phyloP scores from a whole-genome alignment of 2,113 vertebrate species.

The Poeciliopsis prolifica region DNA sequence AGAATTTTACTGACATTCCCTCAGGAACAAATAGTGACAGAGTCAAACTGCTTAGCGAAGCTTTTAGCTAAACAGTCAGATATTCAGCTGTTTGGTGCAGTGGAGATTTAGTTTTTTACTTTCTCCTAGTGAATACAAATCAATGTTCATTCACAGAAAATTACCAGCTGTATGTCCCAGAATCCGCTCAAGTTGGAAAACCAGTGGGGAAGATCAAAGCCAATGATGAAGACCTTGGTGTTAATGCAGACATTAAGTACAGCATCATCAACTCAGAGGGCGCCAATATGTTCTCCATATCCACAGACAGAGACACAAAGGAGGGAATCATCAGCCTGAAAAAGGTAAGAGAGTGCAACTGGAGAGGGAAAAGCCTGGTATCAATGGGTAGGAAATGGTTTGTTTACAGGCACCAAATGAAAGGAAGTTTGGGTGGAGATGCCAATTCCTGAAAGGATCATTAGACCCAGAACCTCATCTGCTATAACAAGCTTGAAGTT shows the following conservation, averaged over 20 bases:
- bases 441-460: too few relatives aligned
- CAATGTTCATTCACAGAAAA: slow-evolving; percentile 82
- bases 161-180: slow-evolving; percentile 95
- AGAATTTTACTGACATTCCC: slow-evolving; percentile 60
- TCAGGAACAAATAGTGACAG: slow-evolving; percentile 45
- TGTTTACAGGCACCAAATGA: background rate
- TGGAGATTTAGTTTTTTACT: background rate
- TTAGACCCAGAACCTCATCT: too few relatives aligned
- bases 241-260: slow-evolving; percentile 95
- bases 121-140: slow-evolving; percentile 10
- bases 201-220: slow-evolving; percentile 98
- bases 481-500: too few relatives aligned
- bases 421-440: too few relatives aligned
- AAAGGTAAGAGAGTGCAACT: slow-evolving; percentile 80
- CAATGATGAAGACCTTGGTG: slow-evolving; percentile 91
- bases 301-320: slow-evolving; percentile 90
- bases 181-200: slow-evolving; percentile 93
- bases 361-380: background rate
- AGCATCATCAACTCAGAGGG: slow-evolving; percentile 94
- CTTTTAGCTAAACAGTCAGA: slow-evolving; percentile 30
- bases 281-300: slow-evolving; percentile 88
- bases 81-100: background rate
- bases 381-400: background rate
- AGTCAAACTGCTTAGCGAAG: slow-evolving; percentile 51
- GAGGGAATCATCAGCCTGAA: slow-evolving; percentile 94